Conservation (phyloP, 2,797 vertebrate species). For the Thripadectes ignobilis region DNA sequence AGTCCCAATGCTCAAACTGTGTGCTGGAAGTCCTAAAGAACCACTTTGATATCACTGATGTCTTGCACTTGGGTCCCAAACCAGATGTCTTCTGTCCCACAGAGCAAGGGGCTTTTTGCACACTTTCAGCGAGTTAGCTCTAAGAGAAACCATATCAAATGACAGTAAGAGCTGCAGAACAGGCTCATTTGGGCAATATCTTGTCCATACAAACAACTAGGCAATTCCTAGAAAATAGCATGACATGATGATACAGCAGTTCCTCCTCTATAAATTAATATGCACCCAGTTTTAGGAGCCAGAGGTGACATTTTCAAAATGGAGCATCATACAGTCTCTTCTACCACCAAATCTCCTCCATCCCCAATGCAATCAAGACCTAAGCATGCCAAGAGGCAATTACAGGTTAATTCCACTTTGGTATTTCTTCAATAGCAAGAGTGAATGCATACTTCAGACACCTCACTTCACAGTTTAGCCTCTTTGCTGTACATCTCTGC, state of each 20-base stretch:
- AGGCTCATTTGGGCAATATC: neutral
- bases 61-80: neutral
- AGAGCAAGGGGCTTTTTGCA: neutral
- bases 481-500: neutral
- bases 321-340: neutral
- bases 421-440: neutral
- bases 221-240: neutral
- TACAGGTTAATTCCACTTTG: neutral
- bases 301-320: neutral
- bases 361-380: neutral
- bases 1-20: neutral
- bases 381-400: neutral
- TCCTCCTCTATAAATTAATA: neutral
- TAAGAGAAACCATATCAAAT: fast-evolving
- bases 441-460: neutral
- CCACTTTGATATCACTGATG: neutral
- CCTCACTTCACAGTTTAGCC: neutral
- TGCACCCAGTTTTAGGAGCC: neutral
- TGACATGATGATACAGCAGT: neutral
- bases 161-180: neutral
- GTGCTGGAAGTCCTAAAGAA: neutral
- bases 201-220: neutral
- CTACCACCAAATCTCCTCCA: neutral
- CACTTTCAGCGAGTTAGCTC: neutral
- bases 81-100: neutral